A percentile compares a stretch with the other conserved stretches of the same genome.
These are phyloP conservation scores for Zophobas atratus DNA, from an alignment of 1,140 invertebrate genomes.

Conservation along the genomic window DNA sequence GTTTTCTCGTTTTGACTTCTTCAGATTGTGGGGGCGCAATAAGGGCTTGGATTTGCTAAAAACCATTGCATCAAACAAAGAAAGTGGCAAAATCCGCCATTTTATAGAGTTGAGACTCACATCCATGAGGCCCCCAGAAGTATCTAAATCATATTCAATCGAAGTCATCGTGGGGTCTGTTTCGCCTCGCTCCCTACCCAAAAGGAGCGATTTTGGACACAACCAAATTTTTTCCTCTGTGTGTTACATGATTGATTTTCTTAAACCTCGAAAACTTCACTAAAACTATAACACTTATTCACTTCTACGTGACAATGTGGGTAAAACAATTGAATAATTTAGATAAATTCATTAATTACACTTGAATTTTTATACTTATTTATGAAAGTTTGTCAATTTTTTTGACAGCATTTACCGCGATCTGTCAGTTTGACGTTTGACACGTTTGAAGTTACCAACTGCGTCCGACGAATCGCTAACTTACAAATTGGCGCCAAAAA, in stretches of 20 bases:
- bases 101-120: conserved; percentile 69
- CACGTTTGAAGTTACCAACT: background rate
- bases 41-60: conserved; percentile 89
- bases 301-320: background rate
- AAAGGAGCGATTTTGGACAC: background rate
- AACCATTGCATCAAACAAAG: conserved; percentile 52
- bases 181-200: background rate
- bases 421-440: background rate
- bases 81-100: conserved; percentile 57
- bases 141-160: conserved; percentile 75
- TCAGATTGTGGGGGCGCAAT: conserved; percentile 89
- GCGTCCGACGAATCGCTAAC: background rate
- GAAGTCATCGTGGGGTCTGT: conserved; percentile 65
- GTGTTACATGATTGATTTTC: conserved; percentile 9
- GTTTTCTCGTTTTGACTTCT: conserved; percentile 75
- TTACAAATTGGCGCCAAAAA: background rate
- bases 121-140: conserved; percentile 78
- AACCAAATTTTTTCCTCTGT: conserved; percentile 2
- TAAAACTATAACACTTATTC: conserved; percentile 1
- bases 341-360: conserved; percentile 31
- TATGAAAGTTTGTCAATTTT: conserved; percentile 17
- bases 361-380: conserved; percentile 13
- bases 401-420: conserved; percentile 36
- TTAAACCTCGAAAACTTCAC: background rate
- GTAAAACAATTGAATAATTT: background rate